Evolutionary conservation across 2,113 vertebrate species (phyloP), one percentile per base, ranked within the genome.

Genomic region (Rousettus leschenaultii): DNA sequence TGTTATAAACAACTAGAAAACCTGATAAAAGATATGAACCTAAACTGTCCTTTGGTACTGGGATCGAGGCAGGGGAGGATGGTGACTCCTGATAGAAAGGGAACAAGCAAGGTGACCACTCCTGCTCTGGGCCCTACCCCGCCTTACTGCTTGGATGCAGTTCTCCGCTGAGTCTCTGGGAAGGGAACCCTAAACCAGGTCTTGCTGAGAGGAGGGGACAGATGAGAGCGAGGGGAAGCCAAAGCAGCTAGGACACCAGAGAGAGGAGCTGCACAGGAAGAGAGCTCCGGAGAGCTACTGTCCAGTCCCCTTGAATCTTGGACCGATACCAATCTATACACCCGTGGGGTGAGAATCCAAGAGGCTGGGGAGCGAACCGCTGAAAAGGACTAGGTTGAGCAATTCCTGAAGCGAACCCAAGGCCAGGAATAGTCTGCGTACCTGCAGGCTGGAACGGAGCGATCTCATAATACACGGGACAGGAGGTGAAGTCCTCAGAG

Each of bases 381-480:
- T n/a, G 8, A 45, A 33, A 73, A 78, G 38, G 71, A 57, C 12
- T 0, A 43, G 63, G 93, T 15, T 3, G 4, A 66, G 40, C 26
- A 57, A 55, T n/a, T 26, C 53, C 68, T 2, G 0, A 74, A n/a
- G 65, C 26, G 59, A 51, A 55, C 19, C 9, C 14, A 12, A n/a
- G 48, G 59, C 53, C 22, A 26, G 88, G 53, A 68, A 33, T 1
- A 74, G 59, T 43, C 13, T 59, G n/a, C 0, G 5, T 55, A 51
- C 40, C 59, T 21, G 28, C 12, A 15, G 75, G 65, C 35, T 8
- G 5, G 75, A 82, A 48, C 43, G 55, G 19, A 43, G 21, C 3
- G 24, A 59, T 51, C n/a, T 51, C n/a, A 2, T 1, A 63, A n/a
- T 7, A 38, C n/a, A 3, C 0, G 5, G 26, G 35, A n/a, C 28